phyloP scores from a whole-genome alignment of 2,888 invertebrate genomes.

The Drosophila planitibia region DNA sequence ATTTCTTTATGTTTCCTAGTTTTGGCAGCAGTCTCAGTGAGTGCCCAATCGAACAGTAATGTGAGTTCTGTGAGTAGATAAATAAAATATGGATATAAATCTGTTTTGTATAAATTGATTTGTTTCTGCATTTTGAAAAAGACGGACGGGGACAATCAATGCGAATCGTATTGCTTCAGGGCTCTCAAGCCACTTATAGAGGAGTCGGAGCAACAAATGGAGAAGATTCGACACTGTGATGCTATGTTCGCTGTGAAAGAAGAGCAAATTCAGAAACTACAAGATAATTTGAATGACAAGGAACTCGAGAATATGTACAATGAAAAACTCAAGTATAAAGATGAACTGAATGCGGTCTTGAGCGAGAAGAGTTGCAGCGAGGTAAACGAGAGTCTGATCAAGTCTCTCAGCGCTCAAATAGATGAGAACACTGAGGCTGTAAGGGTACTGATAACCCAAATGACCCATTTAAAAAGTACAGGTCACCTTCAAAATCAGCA shows the following conservation, averaged over 20 bases:
- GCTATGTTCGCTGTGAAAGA: neutral
- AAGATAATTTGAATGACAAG: neutral
- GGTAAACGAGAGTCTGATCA: neutral
- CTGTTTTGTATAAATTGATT: neutral
- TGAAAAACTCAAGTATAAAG: neutral
- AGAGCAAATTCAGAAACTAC: neutral
- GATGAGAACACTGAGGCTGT: slow-evolving; percentile 2
- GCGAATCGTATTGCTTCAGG: neutral
- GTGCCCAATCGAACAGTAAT: neutral
- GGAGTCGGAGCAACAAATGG: rapidly evolving
- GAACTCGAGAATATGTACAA: neutral
- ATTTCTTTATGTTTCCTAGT: neutral
- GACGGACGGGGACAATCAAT: neutral
- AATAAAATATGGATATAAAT: neutral
- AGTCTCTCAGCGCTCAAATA: slow-evolving; percentile 4
- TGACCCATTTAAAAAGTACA: neutral
- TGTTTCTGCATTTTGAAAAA: neutral
- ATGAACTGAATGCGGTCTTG: neutral
- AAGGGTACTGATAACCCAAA: neutral
- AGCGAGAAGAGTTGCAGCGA: neutral
- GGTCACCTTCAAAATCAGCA: neutral
- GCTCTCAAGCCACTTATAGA: neutral
- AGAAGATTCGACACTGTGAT: neutral
- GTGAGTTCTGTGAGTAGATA: neutral
- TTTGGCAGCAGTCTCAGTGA: neutral